These are phyloP conservation scores for Loriculus beryllinus DNA, from an alignment of 2,797 vertebrate genomes.

Conservation along the genomic window DNA sequence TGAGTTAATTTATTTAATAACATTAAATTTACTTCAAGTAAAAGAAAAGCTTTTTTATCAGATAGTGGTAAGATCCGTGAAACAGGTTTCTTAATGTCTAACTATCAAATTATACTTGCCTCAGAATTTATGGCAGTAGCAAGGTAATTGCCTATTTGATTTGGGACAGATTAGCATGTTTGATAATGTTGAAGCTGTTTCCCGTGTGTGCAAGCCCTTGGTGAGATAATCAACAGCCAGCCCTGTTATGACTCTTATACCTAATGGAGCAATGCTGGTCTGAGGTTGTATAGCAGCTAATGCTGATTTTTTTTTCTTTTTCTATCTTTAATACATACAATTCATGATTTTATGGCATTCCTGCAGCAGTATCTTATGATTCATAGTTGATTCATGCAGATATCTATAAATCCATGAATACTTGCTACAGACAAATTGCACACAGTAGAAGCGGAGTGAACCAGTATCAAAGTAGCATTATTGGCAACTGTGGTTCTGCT, in stretches of 20 bases:
- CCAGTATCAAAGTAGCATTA: not conserved
- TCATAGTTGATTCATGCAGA: not conserved
- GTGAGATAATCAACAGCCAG: not conserved
- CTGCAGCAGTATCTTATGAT: not conserved
- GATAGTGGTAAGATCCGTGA: constrained; percentile 37
- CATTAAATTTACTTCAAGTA: not conserved
- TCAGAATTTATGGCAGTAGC: constrained; percentile 9
- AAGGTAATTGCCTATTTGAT: constrained; percentile 31
- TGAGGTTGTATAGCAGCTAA: not conserved
- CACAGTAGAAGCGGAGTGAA: not conserved
- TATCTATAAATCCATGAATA: not conserved
- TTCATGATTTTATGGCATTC: not conserved
- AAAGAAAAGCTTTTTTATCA: constrained; percentile 48
- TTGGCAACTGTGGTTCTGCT: not conserved
- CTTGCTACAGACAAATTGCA: not conserved
- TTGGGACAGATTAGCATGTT: constrained; percentile 6
- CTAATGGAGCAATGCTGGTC: not conserved
- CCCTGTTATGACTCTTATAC: not conserved
- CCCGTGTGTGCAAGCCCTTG: not conserved
- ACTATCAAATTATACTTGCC: constrained; percentile 38
- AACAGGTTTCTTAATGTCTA: constrained; percentile 46
- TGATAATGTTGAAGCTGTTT: not conserved
- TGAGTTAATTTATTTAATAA: constrained; percentile 52
- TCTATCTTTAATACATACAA: not conserved
- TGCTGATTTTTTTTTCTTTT: not conserved